phyloP scores from a whole-genome alignment of 2,888 invertebrate genomes.

The Chelonus formosanus region DNA sequence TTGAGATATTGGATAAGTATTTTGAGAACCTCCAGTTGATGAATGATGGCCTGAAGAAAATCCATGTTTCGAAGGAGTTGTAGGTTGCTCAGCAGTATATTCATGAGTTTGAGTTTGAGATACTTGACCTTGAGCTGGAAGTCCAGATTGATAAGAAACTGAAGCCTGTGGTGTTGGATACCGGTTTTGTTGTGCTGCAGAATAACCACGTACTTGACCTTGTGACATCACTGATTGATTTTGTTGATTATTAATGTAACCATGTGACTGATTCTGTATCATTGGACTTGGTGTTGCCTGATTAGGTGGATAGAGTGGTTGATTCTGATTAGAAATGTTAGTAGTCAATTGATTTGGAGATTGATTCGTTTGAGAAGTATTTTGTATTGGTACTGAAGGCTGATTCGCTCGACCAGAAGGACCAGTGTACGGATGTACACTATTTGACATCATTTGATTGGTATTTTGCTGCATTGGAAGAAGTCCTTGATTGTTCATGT shows the following conservation, averaged over 20 bases:
- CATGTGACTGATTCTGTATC: constrained; percentile 36
- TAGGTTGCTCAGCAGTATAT: constrained; percentile 47
- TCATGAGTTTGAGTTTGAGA: constrained; percentile 43
- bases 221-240: constrained; percentile 45
- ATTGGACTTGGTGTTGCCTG: constrained; percentile 34
- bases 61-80: constrained; percentile 45
- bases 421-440: constrained; percentile 34
- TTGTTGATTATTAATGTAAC: constrained; percentile 35
- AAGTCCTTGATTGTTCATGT: constrained; percentile 36
- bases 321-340: constrained; percentile 33
- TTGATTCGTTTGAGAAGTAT: constrained; percentile 38
- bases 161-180: constrained; percentile 33
- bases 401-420: constrained; percentile 38
- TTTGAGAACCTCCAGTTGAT: constrained; percentile 40
- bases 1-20: constrained; percentile 32
- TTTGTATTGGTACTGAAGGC: constrained; percentile 38
- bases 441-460: constrained; percentile 35
- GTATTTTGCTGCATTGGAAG: constrained; percentile 44
- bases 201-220: constrained; percentile 52
- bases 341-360: constrained; percentile 31
- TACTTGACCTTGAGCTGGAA: constrained; percentile 42
- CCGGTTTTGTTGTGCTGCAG: constrained; percentile 45
- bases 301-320: constrained; percentile 34
- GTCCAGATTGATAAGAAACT: constrained; percentile 42
- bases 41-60: constrained; percentile 46